phyloP scores from a whole-genome alignment of 2,113 vertebrate species.

The Thamnophis sirtalis region DNA sequence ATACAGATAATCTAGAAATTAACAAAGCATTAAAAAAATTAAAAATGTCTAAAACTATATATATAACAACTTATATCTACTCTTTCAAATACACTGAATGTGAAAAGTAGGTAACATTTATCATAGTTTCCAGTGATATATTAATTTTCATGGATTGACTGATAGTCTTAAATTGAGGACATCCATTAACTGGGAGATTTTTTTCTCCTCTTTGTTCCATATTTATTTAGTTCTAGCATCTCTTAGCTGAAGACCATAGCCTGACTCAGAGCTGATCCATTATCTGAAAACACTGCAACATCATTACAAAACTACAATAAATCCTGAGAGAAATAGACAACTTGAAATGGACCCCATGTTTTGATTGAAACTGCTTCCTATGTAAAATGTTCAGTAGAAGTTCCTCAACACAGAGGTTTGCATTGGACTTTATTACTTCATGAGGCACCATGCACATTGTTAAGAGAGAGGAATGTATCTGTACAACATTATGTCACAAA shows the following conservation, averaged over 20 bases:
- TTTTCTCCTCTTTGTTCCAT: background rate
- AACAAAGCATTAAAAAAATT: background rate
- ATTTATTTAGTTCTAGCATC: background rate
- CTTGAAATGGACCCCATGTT: background rate
- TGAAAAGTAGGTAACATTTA: background rate
- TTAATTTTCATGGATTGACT: background rate
- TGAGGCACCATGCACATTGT: background rate
- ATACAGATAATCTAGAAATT: background rate
- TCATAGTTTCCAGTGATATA: background rate
- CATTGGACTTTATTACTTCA: background rate
- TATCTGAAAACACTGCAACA: background rate
- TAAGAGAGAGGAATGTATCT: background rate
- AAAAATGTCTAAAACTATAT: background rate
- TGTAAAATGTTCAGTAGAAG: background rate
- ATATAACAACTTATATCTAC: background rate
- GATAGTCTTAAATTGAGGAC: background rate
- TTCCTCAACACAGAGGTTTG: background rate
- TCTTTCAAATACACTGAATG: background rate
- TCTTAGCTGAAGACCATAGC: background rate
- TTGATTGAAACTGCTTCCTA: background rate
- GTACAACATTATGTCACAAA: background rate
- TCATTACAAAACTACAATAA: background rate
- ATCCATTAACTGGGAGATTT: background rate
- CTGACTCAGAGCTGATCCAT: background rate
- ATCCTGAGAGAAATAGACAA: background rate